These are phyloP conservation scores for Dendrocincla tyrannina DNA, from an alignment of 2,797 vertebrate genomes.

Conservation along the genomic window DNA sequence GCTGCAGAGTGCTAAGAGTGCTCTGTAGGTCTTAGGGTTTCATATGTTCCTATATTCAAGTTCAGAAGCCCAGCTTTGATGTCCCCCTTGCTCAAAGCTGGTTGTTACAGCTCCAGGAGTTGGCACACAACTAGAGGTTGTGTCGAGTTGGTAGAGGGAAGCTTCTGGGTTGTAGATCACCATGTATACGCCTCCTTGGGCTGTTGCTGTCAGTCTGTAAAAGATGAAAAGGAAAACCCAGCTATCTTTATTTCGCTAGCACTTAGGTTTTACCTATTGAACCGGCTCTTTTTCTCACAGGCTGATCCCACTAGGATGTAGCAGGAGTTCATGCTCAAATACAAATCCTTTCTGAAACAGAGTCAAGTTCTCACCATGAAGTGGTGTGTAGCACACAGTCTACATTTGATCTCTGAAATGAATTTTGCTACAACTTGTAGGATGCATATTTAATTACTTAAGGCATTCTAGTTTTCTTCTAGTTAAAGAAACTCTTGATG, in stretches of 20 bases:
- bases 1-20: neutral
- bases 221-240: neutral
- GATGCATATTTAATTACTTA: neutral
- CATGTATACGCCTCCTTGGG: neutral
- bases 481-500: neutral
- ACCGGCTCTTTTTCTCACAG: neutral
- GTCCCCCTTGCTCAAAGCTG: neutral
- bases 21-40: conserved; percentile 10
- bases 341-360: neutral
- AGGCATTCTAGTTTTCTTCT: conserved; percentile 18
- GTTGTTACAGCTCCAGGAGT: neutral
- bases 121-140: neutral
- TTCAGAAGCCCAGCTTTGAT: neutral
- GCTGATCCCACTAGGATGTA: neutral
- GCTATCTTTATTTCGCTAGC: neutral
- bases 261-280: neutral
- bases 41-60: neutral
- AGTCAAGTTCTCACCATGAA: neutral
- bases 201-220: neutral
- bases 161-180: neutral
- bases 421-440: neutral
- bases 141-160: neutral
- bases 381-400: fast-evolving
- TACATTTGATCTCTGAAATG: neutral
- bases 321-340: neutral